A percentile compares a stretch with the other conserved stretches of the same genome.
phyloP scores from a whole-genome alignment of 2,888 invertebrate species.

The Nomada lathburiana region DNA sequence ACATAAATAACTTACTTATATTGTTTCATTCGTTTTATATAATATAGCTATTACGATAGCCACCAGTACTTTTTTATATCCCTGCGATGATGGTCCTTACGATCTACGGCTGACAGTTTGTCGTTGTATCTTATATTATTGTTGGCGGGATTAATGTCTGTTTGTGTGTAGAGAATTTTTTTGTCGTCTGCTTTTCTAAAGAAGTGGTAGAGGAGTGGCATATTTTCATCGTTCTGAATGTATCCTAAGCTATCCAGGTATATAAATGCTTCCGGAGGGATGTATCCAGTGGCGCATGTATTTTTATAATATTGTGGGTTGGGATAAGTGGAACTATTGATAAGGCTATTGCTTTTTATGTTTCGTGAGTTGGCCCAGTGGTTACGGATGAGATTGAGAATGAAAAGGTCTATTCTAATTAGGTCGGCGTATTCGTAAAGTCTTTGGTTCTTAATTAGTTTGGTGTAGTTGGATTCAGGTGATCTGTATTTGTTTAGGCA shows the following conservation, averaged over 20 bases:
- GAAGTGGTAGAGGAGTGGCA: slow-evolving; percentile 3
- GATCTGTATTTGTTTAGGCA: neutral
- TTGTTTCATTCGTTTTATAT: too few species aligned
- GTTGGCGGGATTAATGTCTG: too few species aligned
- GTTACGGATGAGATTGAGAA: neutral
- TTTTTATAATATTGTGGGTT: neutral
- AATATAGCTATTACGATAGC: too few species aligned
- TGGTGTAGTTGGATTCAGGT: neutral
- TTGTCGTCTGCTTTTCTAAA: neutral
- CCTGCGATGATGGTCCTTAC: too few species aligned
- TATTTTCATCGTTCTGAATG: neutral
- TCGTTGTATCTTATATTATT: too few species aligned
- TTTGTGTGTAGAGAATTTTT: too few species aligned
- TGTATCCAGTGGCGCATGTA: neutral
- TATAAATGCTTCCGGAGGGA: slow-evolving; percentile 1
- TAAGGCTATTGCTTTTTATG: neutral
- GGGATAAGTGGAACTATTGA: neutral
- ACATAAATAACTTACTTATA: too few species aligned
- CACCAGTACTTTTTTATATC: too few species aligned
- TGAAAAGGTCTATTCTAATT: too few species aligned
- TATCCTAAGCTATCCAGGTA: neutral
- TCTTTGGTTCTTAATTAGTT: neutral
- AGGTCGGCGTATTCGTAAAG: too few species aligned
- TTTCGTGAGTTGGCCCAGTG: neutral
- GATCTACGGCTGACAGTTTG: too few species aligned